Base-by-base conservation (phyloP, 2,888 invertebrate species). In the Tachina lurida region DNA sequence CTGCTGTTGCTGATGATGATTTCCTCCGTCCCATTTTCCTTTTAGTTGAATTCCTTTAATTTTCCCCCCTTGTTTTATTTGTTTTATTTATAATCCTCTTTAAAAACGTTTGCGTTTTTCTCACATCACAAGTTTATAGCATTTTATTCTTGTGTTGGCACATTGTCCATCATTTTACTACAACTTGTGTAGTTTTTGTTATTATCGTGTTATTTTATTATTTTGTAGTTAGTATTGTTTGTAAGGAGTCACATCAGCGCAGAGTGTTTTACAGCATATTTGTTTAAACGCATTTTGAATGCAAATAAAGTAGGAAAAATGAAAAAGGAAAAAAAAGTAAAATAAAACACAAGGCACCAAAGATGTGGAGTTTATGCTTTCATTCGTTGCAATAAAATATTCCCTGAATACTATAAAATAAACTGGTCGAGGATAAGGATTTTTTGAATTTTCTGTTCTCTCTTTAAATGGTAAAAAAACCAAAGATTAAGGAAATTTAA, bases 111-210 rank as follows among this genome's bases (percentile, higher is more conserved):
- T 54, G 43, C 56, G 54, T 43, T 67, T 74, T 82, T 43, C 63
- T 65, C 15, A 47, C 39, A 65, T 39, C 63, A 31, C 31, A 71
- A 86, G 17, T 65, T 83, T 73, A 77, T 77, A 75, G 74, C 54
- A 71, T 79, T 86, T 86, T 75, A 65, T 67, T 73, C 67, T 86
- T 76, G 79, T 76, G 71, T 67, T 86, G 79, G 75, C 83, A 83
- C 75, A 79, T 79, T 83, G 79, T 83, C 83, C 86, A 86, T 86
- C 86, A 86, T 67, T 73, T 83, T 71, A 19, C 41, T 83, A 15
- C 17, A 73, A 49, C 47, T 56, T 41, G 12, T 63, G 41, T 8
- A 15, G 17, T 63, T 71, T 52, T 45, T 73, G 68, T 62, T 62
- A 3, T 70, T 47, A 31, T 65, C 63, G 12, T 39, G 60, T 60